Percentiles rank a stretch among this genome's conserved stretches.
Evolutionary conservation across 2,797 vertebrate genomes (phyloP).

Genomic region (Manis crassicaudata): DNA sequence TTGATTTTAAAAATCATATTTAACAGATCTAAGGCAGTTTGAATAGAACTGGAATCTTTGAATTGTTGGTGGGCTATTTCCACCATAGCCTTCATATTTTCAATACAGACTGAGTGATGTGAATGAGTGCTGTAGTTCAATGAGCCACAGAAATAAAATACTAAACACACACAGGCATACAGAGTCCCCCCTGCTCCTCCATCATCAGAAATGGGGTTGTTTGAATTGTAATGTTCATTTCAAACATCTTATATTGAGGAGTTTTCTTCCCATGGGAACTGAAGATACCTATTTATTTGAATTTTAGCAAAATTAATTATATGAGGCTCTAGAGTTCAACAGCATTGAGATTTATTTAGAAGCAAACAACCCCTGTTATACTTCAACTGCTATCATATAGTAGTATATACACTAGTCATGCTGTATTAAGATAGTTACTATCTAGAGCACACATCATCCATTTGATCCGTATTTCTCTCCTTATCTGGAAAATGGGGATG

Average conservation of each 20-base stretch:
- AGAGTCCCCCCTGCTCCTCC: background rate
- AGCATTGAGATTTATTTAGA: background rate
- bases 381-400: background rate
- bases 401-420: background rate
- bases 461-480: background rate
- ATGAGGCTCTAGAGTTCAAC: background rate
- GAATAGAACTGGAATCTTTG: constrained; percentile 35
- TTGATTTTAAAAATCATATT: constrained; percentile 27
- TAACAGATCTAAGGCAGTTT: background rate
- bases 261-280: background rate
- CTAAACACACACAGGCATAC: background rate
- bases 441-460: background rate
- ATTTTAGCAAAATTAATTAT: constrained; percentile 35
- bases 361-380: background rate
- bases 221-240: background rate
- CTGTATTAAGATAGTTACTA: background rate
- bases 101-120: background rate
- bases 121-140: background rate
- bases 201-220: background rate
- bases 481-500: constrained; percentile 5
- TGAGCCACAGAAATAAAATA: background rate
- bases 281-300: background rate
- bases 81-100: background rate
- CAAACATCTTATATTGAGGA: background rate
- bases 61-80: background rate